Percentiles rank a stretch among this genome's conserved stretches.
Evolutionary conservation across 2,888 invertebrate genomes (phyloP).

Genomic region (Microdon myrmicae): DNA sequence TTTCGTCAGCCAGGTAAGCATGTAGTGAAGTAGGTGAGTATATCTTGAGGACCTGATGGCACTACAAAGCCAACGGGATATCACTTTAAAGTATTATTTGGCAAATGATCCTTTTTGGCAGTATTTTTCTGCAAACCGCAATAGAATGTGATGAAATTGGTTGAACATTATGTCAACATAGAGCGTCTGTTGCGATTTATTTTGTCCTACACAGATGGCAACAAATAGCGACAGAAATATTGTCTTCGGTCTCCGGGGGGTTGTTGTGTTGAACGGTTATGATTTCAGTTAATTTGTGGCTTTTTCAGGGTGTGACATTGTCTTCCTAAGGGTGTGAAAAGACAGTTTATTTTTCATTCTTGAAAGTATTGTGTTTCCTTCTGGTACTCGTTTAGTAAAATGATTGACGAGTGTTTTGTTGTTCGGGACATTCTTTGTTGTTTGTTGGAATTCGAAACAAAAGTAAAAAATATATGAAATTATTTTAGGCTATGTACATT

Average conservation of each 20-base stretch:
- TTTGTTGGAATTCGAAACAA: too few species aligned
- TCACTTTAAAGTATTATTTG: slow-evolving; percentile 46
- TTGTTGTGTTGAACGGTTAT: slow-evolving; percentile 40
- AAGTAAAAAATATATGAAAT: too few species aligned
- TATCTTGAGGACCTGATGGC: slow-evolving; percentile 10
- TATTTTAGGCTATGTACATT: too few species aligned
- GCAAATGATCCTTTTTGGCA: slow-evolving; percentile 50
- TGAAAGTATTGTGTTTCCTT: too few species aligned
- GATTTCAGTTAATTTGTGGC: slow-evolving; percentile 42
- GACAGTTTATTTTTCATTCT: slow-evolving; percentile 27
- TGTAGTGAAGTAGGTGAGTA: slow-evolving; percentile 11
- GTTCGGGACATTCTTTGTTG: too few species aligned
- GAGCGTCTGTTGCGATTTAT: slow-evolving; percentile 13
- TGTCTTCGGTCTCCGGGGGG: slow-evolving; percentile 29
- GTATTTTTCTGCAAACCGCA: slow-evolving; percentile 16
- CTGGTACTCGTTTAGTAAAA: too few species aligned
- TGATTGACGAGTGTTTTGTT: too few species aligned
- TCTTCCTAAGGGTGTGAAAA: slow-evolving; percentile 35
- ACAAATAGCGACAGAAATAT: slow-evolving; percentile 24
- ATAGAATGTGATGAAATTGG: slow-evolving; percentile 19
- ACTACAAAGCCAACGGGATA: slow-evolving; percentile 24
- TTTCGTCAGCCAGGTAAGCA: background rate
- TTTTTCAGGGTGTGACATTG: slow-evolving; percentile 13
- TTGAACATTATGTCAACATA: slow-evolving; percentile 47
- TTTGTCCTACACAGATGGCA: slow-evolving; percentile 6